These are phyloP conservation scores for Pristionchus pacificus DNA, from an alignment of 1,140 invertebrate species.

Conservation along the genomic window DNA sequence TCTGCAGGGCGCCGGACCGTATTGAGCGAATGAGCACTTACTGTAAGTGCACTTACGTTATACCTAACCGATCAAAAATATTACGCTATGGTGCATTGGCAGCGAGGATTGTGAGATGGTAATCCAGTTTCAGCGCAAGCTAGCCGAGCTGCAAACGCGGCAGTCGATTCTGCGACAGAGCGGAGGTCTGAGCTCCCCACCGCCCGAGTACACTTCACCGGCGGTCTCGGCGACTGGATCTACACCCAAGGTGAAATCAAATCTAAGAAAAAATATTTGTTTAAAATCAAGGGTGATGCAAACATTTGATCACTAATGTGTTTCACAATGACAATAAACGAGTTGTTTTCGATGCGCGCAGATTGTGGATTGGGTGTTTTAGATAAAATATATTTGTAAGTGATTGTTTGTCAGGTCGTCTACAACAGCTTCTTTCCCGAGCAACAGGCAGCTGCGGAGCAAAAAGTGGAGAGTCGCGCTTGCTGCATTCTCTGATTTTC, in stretches of 20 bases:
- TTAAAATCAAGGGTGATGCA: too few species aligned
- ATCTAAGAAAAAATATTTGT: neutral
- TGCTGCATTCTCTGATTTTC: conserved; percentile 34
- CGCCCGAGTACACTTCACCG: conserved; percentile 25
- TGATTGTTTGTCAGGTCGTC: neutral
- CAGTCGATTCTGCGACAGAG: conserved; percentile 22
- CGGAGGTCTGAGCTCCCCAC: too few species aligned
- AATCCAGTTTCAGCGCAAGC: conserved; percentile 17
- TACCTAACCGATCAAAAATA: neutral
- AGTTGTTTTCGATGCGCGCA: too few species aligned
- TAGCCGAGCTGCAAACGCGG: conserved; percentile 24
- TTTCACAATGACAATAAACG: too few species aligned
- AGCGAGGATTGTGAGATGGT: neutral
- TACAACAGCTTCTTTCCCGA: conserved; percentile 32
- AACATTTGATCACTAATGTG: too few species aligned
- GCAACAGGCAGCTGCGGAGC: neutral
- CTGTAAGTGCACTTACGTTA: neutral
- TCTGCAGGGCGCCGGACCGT: neutral
- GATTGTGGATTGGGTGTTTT: too few species aligned
- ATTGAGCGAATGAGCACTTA: neutral
- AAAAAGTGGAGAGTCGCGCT: conserved; percentile 22
- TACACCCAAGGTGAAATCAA: neutral
- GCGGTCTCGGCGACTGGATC: conserved; percentile 4
- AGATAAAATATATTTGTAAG: too few species aligned
- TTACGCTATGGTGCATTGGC: too few species aligned